These are phyloP conservation scores for Epinephelus cyanopodus DNA, from an alignment of 2,113 vertebrate species.

Conservation along the genomic window DNA sequence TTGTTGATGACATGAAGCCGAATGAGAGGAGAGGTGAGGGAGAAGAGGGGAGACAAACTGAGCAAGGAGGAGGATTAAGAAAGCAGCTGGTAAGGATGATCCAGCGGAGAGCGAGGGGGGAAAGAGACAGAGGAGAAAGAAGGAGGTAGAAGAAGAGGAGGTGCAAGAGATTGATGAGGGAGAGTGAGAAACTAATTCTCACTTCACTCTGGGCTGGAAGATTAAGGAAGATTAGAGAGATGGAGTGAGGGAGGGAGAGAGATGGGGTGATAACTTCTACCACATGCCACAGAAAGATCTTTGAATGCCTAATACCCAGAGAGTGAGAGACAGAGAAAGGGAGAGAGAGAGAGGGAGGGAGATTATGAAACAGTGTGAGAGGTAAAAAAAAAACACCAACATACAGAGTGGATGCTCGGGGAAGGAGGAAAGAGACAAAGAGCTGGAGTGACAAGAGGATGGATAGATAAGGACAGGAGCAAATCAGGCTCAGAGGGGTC, in stretches of 20 bases:
- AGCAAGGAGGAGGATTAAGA: conserved; percentile 73
- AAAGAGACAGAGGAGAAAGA: conserved; percentile 19
- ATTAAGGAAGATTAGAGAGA: conserved; percentile 86
- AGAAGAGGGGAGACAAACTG: conserved; percentile 58
- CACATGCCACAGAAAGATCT: conserved; percentile 80
- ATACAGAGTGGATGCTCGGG: conserved; percentile 4
- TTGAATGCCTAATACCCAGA: conserved; percentile 80
- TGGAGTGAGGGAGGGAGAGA: conserved; percentile 74
- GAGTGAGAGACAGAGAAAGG: conserved; percentile 43
- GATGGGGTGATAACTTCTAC: conserved; percentile 83
- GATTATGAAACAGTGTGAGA: conserved; percentile 61
- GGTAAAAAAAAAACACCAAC: conserved; percentile 28
- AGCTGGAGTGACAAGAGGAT: conserved; percentile 54
- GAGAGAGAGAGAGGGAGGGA: conserved; percentile 17
- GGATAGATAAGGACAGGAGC: conserved; percentile 65
- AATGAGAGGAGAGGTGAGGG: conserved; percentile 46
- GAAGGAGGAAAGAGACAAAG: conserved; percentile 47
- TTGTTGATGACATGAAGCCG: conserved; percentile 62
- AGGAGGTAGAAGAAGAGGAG: conserved; percentile 61
- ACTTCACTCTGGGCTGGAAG: conserved; percentile 85
- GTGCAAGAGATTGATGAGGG: conserved; percentile 83
- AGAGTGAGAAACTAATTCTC: conserved; percentile 87
- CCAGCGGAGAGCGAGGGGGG: conserved; percentile 34
- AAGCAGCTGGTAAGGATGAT: conserved; percentile 74
- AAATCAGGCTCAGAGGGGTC: conserved; percentile 72